These are phyloP conservation scores for Laupala kohalensis DNA, from an alignment of 1,140 invertebrate species.

Conservation along the genomic window DNA sequence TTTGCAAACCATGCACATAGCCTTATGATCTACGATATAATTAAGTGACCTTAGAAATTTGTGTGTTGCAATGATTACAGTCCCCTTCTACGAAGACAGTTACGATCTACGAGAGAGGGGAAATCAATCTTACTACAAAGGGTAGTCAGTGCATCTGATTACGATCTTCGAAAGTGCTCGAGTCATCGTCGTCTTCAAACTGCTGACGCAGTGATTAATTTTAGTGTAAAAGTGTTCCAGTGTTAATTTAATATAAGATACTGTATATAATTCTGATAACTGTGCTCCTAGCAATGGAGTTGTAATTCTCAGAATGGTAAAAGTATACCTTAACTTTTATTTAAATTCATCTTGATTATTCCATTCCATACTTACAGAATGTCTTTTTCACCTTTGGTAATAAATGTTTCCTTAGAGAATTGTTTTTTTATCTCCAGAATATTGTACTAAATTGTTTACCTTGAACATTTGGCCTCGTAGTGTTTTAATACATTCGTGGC, in stretches of 20 bases:
- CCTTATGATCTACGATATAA: neutral
- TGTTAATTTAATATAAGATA: neutral
- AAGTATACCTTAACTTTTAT: neutral
- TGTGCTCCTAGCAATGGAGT: neutral
- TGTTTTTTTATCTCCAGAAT: too few species aligned
- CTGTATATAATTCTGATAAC: neutral
- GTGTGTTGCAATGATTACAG: conserved; percentile 6
- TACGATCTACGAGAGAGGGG: conserved; percentile 6
- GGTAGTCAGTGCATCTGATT: neutral
- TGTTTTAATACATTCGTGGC: too few species aligned
- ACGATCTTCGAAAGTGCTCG: neutral
- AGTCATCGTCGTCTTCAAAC: neutral
- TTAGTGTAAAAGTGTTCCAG: neutral
- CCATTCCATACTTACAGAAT: neutral
- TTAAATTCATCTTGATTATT: neutral
- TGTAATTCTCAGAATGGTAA: too few species aligned
- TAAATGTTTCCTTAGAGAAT: neutral
- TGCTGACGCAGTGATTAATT: neutral
- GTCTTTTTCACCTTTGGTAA: neutral
- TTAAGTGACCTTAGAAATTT: neutral
- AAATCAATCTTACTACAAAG: neutral
- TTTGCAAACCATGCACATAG: neutral
- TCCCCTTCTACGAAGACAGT: conserved; percentile 2
- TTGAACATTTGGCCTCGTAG: too few species aligned
- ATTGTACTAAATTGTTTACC: too few species aligned